Percentiles rank a stretch among this genome's conserved stretches.
These are phyloP conservation scores for Lucilia sericata DNA, from an alignment of 1,140 invertebrate species.

Conservation along the genomic window DNA sequence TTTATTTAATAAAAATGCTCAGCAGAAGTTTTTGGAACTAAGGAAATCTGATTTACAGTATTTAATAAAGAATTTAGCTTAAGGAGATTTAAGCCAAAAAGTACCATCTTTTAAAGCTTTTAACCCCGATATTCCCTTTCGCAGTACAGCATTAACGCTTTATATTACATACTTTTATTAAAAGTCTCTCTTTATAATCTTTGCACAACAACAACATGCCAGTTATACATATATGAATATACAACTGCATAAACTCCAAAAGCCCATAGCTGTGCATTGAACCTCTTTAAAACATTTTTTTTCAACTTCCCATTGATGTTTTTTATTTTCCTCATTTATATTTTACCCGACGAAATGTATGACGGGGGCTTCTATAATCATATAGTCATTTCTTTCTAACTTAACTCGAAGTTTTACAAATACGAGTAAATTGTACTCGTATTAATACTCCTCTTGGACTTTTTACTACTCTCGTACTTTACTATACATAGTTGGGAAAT, in stretches of 20 bases:
- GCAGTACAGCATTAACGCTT: no score
- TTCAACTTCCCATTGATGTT: neutral
- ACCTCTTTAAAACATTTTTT: neutral
- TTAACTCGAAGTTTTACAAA: slow-evolving; percentile 16
- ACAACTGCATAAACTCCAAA: neutral
- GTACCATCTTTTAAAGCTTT: no score
- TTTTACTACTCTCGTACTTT: neutral
- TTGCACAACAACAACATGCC: neutral
- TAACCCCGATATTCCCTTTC: no score
- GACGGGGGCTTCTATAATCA: neutral
- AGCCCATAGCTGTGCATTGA: neutral
- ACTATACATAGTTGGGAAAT: neutral
- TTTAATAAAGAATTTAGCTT: no score
- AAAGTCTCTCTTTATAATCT: neutral
- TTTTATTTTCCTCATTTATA: neutral
- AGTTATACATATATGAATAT: no score
- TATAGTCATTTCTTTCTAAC: slow-evolving; percentile 24
- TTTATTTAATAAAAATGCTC: no score
- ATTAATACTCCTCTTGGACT: neutral
- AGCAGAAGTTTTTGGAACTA: no score
- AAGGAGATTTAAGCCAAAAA: no score
- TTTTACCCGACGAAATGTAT: neutral
- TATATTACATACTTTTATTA: neutral
- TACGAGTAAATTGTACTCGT: neutral
- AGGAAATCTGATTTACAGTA: no score